Conservation (phyloP, 2,113 vertebrate genomes). For the Leucopsar rothschildi region DNA sequence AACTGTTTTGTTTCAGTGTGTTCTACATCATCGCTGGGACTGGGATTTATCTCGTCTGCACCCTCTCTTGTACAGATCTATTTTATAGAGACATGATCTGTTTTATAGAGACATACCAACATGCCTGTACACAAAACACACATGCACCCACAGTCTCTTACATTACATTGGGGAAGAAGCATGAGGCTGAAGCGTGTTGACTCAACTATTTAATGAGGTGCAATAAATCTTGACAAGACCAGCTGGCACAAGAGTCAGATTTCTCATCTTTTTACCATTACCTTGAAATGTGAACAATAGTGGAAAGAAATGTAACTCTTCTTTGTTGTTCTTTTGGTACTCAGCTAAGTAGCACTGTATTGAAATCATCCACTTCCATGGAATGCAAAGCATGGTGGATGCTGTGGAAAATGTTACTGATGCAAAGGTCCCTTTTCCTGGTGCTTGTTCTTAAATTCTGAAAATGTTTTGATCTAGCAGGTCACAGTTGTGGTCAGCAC, state of each 20-base stretch:
- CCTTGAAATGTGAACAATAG: constrained; percentile 30
- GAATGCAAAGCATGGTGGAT: background rate
- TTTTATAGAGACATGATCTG: background rate
- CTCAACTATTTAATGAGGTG: constrained; percentile 59
- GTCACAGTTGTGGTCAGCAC: background rate
- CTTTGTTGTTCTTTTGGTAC: background rate
- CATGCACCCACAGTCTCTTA: background rate
- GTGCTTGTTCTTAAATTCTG: constrained; percentile 14
- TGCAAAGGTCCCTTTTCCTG: background rate
- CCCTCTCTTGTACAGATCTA: background rate
- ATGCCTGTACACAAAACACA: background rate
- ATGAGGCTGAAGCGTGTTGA: background rate
- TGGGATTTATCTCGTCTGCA: background rate
- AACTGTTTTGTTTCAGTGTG: background rate
- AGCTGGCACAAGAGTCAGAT: background rate
- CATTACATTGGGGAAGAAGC: background rate
- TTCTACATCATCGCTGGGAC: background rate
- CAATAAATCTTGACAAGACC: constrained; percentile 58
- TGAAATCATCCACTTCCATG: constrained; percentile 3
- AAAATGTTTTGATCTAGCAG: background rate
- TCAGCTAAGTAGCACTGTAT: background rate
- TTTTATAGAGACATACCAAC: background rate
- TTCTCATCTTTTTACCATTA: constrained; percentile 58
- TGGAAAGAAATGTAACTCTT: constrained; percentile 39
- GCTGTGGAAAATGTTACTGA: background rate